A percentile compares a stretch with the other conserved stretches of the same genome.
phyloP scores from a whole-genome alignment of 2,888 invertebrate genomes.

The Cheilosia scutellata region DNA sequence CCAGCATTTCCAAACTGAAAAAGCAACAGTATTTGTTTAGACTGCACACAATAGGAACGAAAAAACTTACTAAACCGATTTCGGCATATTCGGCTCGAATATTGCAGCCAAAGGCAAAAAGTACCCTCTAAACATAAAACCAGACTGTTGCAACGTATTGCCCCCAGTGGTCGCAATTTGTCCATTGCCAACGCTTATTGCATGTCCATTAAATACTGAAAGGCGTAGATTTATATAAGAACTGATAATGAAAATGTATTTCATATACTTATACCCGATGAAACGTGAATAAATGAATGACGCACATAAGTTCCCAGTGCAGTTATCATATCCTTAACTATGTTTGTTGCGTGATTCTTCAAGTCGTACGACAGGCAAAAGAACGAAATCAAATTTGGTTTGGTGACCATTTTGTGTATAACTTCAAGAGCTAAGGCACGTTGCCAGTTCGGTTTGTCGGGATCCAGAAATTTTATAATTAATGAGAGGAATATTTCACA shows the following conservation, averaged over 20 bases:
- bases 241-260: conserved; percentile 50
- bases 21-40: conserved; percentile 48
- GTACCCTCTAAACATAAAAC: conserved; percentile 96
- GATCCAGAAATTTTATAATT: conserved; percentile 98
- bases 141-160: conserved; percentile 91
- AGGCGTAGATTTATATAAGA: background rate
- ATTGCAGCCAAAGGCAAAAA: conserved; percentile 95
- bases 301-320: conserved; percentile 97
- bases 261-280: conserved; percentile 77
- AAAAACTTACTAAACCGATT: conserved; percentile 93
- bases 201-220: conserved; percentile 79
- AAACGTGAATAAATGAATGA: conserved; percentile 90
- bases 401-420: conserved; percentile 95
- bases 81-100: conserved; percentile 93
- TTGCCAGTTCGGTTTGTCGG: conserved; percentile 98
- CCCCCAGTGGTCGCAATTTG: conserved; percentile 78
- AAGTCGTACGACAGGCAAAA: conserved; percentile 98
- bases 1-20: conserved; percentile 96
- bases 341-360: conserved; percentile 96
- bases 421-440: conserved; percentile 97
- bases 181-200: conserved; percentile 79
- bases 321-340: conserved; percentile 97
- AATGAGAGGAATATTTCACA: conserved; percentile 99
- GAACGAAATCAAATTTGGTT: conserved; percentile 92
- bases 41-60: background rate